Percentiles rank a stretch among this genome's conserved stretches.
phyloP scores from a whole-genome alignment of 2,113 vertebrate species.

The Lepisosteus osseus region DNA sequence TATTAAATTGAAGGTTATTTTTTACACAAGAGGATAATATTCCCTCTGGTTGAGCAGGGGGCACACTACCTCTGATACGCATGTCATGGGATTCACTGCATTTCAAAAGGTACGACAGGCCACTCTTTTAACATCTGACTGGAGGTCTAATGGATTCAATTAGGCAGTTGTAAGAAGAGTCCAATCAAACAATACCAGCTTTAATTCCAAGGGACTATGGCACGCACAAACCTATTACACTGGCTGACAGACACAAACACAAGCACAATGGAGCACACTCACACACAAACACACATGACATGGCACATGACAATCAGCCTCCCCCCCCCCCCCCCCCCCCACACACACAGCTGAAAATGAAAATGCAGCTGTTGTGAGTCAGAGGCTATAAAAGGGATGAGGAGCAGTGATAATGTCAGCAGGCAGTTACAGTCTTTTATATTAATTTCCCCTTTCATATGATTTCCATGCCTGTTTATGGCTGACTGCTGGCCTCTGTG shows the following conservation, averaged over 20 bases:
- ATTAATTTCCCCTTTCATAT: constrained; percentile 44
- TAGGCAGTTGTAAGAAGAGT: too few relatives aligned
- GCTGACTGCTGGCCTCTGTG: neutral
- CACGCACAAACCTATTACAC: neutral
- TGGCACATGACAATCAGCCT: neutral
- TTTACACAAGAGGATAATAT: too few relatives aligned
- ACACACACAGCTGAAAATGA: constrained; percentile 3
- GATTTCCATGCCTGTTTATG: constrained; percentile 12
- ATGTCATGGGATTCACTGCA: too few relatives aligned
- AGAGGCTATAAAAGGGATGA: constrained; percentile 42
- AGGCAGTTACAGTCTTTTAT: constrained; percentile 39
- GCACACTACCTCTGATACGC: too few relatives aligned
- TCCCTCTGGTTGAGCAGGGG: too few relatives aligned
- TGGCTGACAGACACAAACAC: neutral
- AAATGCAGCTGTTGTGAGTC: constrained; percentile 20
- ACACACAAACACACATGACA: constrained; percentile 3
- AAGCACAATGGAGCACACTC: neutral
- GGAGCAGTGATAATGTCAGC: constrained; percentile 40
- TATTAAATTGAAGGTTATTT: too few relatives aligned
- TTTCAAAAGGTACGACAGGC: too few relatives aligned
- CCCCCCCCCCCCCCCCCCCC: neutral
- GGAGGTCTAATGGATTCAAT: too few relatives aligned
- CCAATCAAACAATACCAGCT: too few relatives aligned
- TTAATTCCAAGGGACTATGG: neutral
- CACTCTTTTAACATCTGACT: too few relatives aligned